Evolutionary conservation across 2,797 vertebrate genomes (phyloP).

Genomic region (Mastacembelus armatus): DNA sequence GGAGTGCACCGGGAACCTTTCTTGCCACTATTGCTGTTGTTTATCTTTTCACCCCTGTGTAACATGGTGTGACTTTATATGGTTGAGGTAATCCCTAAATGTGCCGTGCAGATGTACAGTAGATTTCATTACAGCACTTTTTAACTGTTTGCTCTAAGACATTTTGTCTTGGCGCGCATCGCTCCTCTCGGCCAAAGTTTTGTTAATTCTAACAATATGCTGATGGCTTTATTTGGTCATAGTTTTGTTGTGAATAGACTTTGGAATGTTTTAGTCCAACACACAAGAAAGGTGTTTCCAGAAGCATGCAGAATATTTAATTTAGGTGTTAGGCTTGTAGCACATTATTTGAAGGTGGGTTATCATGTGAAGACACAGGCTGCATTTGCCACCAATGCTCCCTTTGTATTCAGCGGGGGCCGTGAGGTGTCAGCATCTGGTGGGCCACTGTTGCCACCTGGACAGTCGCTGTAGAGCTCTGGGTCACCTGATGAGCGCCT

Average conservation of each 20-base stretch:
- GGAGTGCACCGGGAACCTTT: constrained; percentile 60
- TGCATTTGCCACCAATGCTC: too few relatives aligned
- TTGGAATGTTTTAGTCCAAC: constrained; percentile 21
- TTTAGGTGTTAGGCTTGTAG: background rate
- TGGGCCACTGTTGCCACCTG: constrained; percentile 64
- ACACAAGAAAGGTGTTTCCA: background rate
- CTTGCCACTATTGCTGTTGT: constrained; percentile 71
- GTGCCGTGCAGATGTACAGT: constrained; percentile 76
- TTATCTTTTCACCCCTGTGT: constrained; percentile 69
- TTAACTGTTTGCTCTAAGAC: constrained; percentile 12
- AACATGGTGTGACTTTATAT: constrained; percentile 69
- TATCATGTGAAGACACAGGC: too few relatives aligned
- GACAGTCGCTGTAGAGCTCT: constrained; percentile 52
- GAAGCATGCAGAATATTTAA: background rate
- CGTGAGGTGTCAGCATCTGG: constrained; percentile 40
- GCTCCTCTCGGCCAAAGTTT: background rate
- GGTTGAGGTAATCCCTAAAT: constrained; percentile 74
- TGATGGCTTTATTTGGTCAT: constrained; percentile 19
- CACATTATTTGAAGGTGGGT: background rate
- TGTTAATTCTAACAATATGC: constrained; percentile 24
- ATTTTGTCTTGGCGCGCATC: constrained; percentile 33
- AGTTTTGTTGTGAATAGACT: background rate
- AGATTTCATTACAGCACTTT: constrained; percentile 38
- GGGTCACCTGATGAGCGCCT: constrained; percentile 52
- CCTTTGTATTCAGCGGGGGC: constrained; percentile 19